phyloP scores from a whole-genome alignment of 2,113 vertebrate species.

The Lethenteron camtschaticum region DNA sequence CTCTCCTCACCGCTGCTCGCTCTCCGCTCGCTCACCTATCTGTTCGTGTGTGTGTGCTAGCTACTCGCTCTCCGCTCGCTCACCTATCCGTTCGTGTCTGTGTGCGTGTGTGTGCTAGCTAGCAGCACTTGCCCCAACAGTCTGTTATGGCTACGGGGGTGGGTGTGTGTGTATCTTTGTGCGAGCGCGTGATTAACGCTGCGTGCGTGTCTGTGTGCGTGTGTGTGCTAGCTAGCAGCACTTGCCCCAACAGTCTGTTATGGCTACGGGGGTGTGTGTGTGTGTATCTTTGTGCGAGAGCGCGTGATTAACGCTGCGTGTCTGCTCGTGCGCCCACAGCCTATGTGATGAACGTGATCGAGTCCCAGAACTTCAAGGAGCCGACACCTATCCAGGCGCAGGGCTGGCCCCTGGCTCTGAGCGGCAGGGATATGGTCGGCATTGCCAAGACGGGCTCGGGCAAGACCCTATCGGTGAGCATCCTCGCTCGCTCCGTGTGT shows the following conservation, averaged over 20 bases:
- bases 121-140: not conserved
- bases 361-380: slow-evolving; percentile 80
- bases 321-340: slow-evolving; percentile 24
- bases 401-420: slow-evolving; percentile 73
- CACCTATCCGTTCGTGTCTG: too few relatives aligned
- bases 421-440: slow-evolving; percentile 92
- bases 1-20: too few relatives aligned
- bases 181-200: not conserved
- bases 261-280: not conserved
- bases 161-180: not conserved
- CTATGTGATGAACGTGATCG: slow-evolving; percentile 73
- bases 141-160: not conserved
- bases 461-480: slow-evolving; percentile 68
- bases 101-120: not conserved
- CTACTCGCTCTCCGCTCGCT: too few relatives aligned
- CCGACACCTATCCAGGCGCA: slow-evolving; percentile 89
- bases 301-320: not conserved
- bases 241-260: not conserved
- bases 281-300: not conserved
- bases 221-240: not conserved
- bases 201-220: not conserved
- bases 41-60: too few relatives aligned
- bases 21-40: too few relatives aligned
- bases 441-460: slow-evolving; percentile 94
- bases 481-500: slow-evolving; percentile 5